Base-by-base conservation (phyloP, 1,140 invertebrate genomes). In the Paracyclopina nana region DNA sequence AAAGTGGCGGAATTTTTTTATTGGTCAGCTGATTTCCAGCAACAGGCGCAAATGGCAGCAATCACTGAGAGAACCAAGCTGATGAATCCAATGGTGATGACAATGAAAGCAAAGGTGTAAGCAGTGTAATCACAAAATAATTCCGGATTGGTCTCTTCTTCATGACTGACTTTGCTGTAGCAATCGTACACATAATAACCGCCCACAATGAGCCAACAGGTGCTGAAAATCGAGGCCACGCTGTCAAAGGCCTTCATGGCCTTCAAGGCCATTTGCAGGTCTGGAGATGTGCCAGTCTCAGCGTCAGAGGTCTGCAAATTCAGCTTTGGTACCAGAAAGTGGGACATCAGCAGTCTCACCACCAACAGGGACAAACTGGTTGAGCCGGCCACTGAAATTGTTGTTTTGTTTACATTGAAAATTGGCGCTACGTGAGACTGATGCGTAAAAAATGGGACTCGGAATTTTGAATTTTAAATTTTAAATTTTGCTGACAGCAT, bases 261-360 rank as follows among this genome's bases (percentile, higher is more conserved):
- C 34, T 9, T 38, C 34, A 38, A 38, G 34, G 34, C 34, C 34
- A 9, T 38, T 20, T n/a, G n/a, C n/a, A n/a, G n/a, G n/a, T n/a
- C n/a, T n/a, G n/a, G n/a, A n/a, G n/a, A n/a, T n/a, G n/a, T n/a
- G n/a, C n/a, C n/a, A n/a, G n/a, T n/a, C n/a, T n/a, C n/a, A n/a
- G n/a, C n/a, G n/a, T n/a, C n/a, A n/a, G n/a, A n/a, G n/a, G n/a
- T n/a, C n/a, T n/a, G n/a, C n/a, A n/a, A 20, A 16, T 38, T 20
- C 34, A 38, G 20, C 14, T 38, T 16, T 4, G 34, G 34, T 5
- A 38, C 20, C 8, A 38, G 9, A 3, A 38, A 8, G 20, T 38
- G 34, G 20, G 34, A 38, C n/a, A 38, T 20, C 34, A 38, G n/a
- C 34, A 38, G 34, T 38, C 34, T n/a, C 5, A 38, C 34, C 34